Evolutionary conservation across 2,797 vertebrate species (phyloP).

Genomic region (Sebastes itinus): DNA sequence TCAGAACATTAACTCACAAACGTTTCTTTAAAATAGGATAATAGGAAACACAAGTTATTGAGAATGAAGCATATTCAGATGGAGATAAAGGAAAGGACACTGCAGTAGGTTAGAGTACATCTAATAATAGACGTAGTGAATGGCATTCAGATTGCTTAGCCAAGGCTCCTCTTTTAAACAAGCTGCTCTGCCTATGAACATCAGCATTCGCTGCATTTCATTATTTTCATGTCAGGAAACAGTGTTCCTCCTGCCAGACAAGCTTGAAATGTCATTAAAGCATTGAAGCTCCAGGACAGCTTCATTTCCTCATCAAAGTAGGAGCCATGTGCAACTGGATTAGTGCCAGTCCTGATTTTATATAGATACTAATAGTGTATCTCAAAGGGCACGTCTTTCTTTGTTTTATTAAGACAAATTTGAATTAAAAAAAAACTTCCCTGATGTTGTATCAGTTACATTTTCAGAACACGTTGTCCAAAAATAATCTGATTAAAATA

Average conservation of each 20-base stretch:
- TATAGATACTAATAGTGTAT: slow-evolving; percentile 13
- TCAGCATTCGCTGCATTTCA: slow-evolving; percentile 38
- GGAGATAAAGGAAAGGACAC: background rate
- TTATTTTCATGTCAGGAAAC: slow-evolving; percentile 52
- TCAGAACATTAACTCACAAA: background rate
- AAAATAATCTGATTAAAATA: background rate
- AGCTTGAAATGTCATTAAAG: slow-evolving; percentile 44
- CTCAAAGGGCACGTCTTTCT: background rate
- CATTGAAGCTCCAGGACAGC: slow-evolving; percentile 28
- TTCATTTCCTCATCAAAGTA: slow-evolving; percentile 55
- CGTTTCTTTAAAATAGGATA: background rate
- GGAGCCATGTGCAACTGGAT: slow-evolving; percentile 8
- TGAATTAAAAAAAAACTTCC: background rate
- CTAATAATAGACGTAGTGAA: slow-evolving; percentile 32
- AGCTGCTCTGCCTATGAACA: slow-evolving; percentile 6
- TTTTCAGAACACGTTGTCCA: background rate
- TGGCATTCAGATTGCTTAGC: slow-evolving; percentile 5
- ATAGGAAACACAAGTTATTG: background rate
- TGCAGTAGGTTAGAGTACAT: background rate
- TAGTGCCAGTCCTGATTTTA: slow-evolving; percentile 29
- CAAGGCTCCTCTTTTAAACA: slow-evolving; percentile 2
- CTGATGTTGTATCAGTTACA: background rate
- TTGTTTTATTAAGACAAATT: background rate
- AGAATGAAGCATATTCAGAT: background rate
- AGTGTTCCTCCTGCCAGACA: slow-evolving; percentile 24